Evolutionary conservation across 2,888 invertebrate genomes (phyloP).

Genomic region (Orthonychiurus folsomi): DNA sequence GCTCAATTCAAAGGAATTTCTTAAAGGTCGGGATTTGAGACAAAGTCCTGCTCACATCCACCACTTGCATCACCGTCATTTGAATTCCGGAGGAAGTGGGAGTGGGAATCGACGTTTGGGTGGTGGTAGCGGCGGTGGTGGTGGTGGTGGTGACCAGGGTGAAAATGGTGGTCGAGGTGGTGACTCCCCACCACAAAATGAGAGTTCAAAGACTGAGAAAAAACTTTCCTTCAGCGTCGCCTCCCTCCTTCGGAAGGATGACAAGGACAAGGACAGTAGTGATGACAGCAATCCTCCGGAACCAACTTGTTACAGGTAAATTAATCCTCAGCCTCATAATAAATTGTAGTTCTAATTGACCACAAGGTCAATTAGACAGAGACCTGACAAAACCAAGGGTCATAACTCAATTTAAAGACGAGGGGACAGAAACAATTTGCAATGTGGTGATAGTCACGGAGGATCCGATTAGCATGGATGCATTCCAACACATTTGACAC

Average conservation of each 20-base stretch:
- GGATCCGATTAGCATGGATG: too few species aligned
- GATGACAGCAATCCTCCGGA: conserved; percentile 23
- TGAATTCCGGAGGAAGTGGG: neutral
- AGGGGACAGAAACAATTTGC: too few species aligned
- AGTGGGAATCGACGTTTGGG: neutral
- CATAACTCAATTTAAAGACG: too few species aligned
- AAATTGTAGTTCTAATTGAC: neutral
- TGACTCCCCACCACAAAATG: neutral
- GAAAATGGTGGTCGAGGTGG: neutral
- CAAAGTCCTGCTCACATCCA: neutral
- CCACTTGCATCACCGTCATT: neutral
- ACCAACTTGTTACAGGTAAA: conserved; percentile 39
- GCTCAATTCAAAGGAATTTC: neutral
- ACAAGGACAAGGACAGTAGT: conserved; percentile 14
- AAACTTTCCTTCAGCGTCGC: conserved; percentile 41
- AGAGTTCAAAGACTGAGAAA: conserved; percentile 39
- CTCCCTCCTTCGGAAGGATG: conserved; percentile 35
- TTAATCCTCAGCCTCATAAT: neutral
- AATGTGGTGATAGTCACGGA: too few species aligned
- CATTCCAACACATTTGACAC: too few species aligned
- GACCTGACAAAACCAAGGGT: too few species aligned
- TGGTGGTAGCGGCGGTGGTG: neutral
- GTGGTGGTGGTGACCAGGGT: neutral
- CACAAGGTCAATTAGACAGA: too few species aligned
- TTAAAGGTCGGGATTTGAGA: neutral